These are phyloP conservation scores for Lophius americanus DNA, from an alignment of 2,797 vertebrate species.

Conservation along the genomic window DNA sequence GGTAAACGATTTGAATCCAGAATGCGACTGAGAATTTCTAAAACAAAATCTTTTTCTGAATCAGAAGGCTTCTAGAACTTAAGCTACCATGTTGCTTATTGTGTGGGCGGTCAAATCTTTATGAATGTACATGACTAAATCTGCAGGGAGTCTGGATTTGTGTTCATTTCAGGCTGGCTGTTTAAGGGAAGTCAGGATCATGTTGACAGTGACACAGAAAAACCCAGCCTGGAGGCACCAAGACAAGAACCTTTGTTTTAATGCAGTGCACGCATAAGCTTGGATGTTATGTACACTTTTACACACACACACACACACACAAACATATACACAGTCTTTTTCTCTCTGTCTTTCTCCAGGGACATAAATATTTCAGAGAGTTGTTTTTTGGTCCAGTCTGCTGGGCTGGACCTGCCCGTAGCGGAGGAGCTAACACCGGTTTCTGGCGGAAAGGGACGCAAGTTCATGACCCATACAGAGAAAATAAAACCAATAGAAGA, in stretches of 20 bases:
- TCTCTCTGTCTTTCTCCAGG: slow-evolving; percentile 29
- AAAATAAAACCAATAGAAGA: slow-evolving; percentile 37
- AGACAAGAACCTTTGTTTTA: slow-evolving; percentile 34
- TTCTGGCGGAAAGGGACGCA: slow-evolving; percentile 35
- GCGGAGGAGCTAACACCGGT: slow-evolving; percentile 37
- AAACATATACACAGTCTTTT: slow-evolving; percentile 1
- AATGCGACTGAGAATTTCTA: too few relatives aligned
- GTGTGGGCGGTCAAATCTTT: too few relatives aligned
- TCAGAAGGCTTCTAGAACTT: too few relatives aligned
- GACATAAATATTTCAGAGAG: slow-evolving; percentile 79
- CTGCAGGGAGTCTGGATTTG: not conserved
- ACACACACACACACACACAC: slow-evolving; percentile 20
- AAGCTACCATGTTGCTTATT: too few relatives aligned
- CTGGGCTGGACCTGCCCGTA: slow-evolving; percentile 42
- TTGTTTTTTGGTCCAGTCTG: slow-evolving; percentile 80
- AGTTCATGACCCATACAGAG: slow-evolving; percentile 52
- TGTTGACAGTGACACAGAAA: slow-evolving; percentile 17
- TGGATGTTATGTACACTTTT: slow-evolving; percentile 32
- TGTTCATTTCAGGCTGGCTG: not conserved
- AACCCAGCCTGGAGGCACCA: slow-evolving; percentile 27
- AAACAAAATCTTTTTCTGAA: too few relatives aligned
- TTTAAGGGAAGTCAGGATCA: not conserved
- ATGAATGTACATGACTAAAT: not conserved
- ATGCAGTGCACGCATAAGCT: slow-evolving; percentile 41
- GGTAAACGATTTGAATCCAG: too few relatives aligned